A percentile compares a stretch with the other conserved stretches of the same genome.
These are phyloP conservation scores for Augochlorella aurata DNA, from an alignment of 2,888 invertebrate genomes.

Conservation along the genomic window DNA sequence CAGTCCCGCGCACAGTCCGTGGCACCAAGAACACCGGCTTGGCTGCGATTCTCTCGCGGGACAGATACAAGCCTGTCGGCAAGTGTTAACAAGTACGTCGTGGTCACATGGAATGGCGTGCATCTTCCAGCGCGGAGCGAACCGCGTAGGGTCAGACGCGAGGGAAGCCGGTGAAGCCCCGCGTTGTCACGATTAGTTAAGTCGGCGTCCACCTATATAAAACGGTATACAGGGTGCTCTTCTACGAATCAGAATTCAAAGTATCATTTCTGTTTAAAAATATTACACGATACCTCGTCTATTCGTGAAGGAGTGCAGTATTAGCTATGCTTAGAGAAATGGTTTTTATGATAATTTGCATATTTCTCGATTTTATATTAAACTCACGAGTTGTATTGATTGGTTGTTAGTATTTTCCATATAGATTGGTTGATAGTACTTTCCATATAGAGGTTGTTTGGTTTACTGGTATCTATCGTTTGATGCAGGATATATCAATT, in stretches of 20 bases:
- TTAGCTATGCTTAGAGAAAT: too few relatives aligned
- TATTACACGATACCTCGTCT: too few relatives aligned
- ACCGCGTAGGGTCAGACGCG: constrained; percentile 74
- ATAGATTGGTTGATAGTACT: too few relatives aligned
- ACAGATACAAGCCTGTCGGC: constrained; percentile 20
- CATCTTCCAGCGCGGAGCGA: constrained; percentile 56
- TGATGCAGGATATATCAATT: too few relatives aligned
- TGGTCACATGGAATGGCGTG: constrained; percentile 63
- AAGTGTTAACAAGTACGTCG: constrained; percentile 64
- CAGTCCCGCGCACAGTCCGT: background rate
- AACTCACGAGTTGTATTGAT: too few relatives aligned
- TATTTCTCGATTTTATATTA: too few relatives aligned
- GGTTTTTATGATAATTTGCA: too few relatives aligned
- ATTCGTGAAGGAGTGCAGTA: too few relatives aligned
- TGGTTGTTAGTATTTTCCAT: too few relatives aligned
- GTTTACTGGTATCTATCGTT: too few relatives aligned
- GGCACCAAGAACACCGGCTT: background rate
- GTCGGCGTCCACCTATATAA: constrained; percentile 79
- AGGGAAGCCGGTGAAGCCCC: constrained; percentile 79
- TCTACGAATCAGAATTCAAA: background rate
- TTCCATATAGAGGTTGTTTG: too few relatives aligned
- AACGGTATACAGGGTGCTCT: constrained; percentile 53
- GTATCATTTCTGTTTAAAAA: background rate
- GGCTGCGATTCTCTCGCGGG: background rate
- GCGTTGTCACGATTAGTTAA: constrained; percentile 77